Base-by-base conservation (phyloP, 2,888 invertebrate species). In the Drosophila monieri region DNA sequence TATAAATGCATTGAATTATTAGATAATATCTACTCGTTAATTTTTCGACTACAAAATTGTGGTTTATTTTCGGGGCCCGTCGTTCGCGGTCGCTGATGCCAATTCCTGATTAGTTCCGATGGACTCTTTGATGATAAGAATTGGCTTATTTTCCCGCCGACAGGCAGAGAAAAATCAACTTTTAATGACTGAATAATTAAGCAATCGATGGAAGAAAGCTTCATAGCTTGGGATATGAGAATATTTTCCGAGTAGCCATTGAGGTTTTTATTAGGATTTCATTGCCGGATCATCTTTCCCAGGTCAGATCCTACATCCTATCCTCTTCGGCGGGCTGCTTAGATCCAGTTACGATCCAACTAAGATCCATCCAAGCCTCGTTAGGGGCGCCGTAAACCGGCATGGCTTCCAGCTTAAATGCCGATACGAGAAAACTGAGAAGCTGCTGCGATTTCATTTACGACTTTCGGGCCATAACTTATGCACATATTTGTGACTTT, bases 41-140 rank as follows among this genome's bases (percentile, higher is more conserved):
- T 65, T 56, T 72, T 57, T 60, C 35, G 39, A 59, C 59, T 70
- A 73, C 66, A 77, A 79, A 78, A 76, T 59, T 80, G 67, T 76
- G 47, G 25, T 72, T 74, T 75, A 85, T 80, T 71, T 86, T 62
- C 43, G 43, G 27, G 23, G 41, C 12, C 46, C 64, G 60, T 56
- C 61, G 69, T 54, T 51, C 14, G 68, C 74, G 6, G 68, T 74
- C 67, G 39, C 15, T 41, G 90, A 89, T 89, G 90, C 90, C 90
- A 81, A 80, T 53, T 60, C 56, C 65, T 68, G 90, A 89, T 89
- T 35, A 88, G 57, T 58, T 58, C 77, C 83, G 89, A 89, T 89
- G 89, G 83, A 89, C 88, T 85, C 89, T 90, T 89, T 87, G 85
- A 80, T 83, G 89, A 90, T 90, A 90, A 80, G 75, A 66, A 52